Percentiles rank a stretch among this genome's conserved stretches.
phyloP scores from a whole-genome alignment of 2,113 vertebrate genomes.

The Triplophysa dalaica region DNA sequence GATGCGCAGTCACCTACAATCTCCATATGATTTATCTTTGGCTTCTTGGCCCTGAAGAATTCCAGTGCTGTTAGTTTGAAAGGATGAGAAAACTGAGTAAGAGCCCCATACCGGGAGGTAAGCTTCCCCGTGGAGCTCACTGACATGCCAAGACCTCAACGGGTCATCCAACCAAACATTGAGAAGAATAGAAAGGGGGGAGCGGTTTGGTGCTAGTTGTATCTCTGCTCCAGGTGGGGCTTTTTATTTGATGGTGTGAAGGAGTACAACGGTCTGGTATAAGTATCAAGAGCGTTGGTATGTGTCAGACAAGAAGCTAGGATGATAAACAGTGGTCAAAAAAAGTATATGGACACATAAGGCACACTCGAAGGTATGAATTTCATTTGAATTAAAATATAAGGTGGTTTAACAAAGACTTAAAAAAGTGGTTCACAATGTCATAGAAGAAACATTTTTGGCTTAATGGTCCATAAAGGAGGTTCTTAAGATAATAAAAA shows the following conservation, averaged over 20 bases:
- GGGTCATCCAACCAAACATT: conserved; percentile 32
- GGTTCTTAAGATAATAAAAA: no score
- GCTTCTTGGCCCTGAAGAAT: conserved; percentile 51
- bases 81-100: conserved; percentile 31
- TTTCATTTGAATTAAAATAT: no score
- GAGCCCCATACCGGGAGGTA: conserved; percentile 16
- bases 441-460: no score
- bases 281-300: neutral
- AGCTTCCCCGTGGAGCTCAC: conserved; percentile 10
- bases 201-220: conserved; percentile 22
- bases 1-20: conserved; percentile 29
- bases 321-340: no score
- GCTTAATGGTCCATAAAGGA: no score
- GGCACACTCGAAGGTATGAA: no score
- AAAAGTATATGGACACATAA: no score
- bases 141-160: conserved; percentile 15
- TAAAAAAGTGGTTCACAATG: no score
- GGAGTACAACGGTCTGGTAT: neutral
- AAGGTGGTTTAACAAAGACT: no score
- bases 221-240: conserved; percentile 36
- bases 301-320: no score
- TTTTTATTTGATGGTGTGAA: neutral
- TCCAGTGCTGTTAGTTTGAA: conserved; percentile 42
- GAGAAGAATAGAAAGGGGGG: neutral
- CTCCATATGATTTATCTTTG: conserved; percentile 53